These are phyloP conservation scores for Platyura marginata DNA, from an alignment of 1,140 invertebrate species.

Conservation along the genomic window DNA sequence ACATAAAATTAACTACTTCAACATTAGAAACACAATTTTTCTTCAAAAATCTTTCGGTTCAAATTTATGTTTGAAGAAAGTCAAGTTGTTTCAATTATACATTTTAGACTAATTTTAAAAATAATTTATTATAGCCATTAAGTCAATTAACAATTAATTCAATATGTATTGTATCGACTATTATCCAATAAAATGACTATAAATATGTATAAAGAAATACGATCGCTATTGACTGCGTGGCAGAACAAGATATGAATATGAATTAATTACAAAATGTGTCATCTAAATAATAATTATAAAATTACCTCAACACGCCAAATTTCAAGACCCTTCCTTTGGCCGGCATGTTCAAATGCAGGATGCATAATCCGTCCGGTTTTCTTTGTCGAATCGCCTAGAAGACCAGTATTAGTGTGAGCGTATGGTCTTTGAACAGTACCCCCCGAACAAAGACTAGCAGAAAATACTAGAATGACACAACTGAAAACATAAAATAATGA, in stretches of 20 bases:
- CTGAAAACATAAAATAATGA: no score
- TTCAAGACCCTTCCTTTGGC: conserved; percentile 36
- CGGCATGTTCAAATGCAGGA: conserved; percentile 40
- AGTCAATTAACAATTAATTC: no score
- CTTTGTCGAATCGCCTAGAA: not conserved
- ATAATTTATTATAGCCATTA: no score
- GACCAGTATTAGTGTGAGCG: not conserved
- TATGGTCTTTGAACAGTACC: conserved; percentile 11
- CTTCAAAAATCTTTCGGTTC: no score
- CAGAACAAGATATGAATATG: not conserved
- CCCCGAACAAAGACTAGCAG: not conserved
- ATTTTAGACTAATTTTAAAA: no score
- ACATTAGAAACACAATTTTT: no score
- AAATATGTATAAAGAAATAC: not conserved
- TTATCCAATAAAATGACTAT: not conserved
- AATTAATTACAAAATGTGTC: not conserved
- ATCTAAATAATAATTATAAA: not conserved
- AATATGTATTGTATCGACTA: no score
- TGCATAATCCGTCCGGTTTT: conserved; percentile 24
- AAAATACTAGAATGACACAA: not conserved
- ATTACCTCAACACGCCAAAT: conserved; percentile 49
- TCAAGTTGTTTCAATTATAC: no score
- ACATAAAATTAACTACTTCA: no score
- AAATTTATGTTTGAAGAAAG: no score
- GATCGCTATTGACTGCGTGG: not conserved